Percentiles rank a stretch among this genome's conserved stretches.
These are phyloP conservation scores for Belgica antarctica DNA, from an alignment of 2,888 invertebrate genomes.

Conservation along the genomic window DNA sequence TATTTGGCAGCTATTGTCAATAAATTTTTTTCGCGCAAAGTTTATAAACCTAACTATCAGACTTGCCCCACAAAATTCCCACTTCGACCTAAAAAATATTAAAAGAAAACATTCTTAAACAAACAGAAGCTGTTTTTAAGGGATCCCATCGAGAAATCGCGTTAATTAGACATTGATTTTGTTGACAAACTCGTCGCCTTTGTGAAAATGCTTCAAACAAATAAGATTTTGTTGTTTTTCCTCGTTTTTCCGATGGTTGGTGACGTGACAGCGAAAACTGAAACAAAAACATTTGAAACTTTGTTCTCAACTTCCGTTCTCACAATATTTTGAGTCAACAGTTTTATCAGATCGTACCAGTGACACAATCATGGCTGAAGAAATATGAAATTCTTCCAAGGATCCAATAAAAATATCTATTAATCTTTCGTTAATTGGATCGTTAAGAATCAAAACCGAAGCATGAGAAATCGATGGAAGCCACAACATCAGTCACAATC, in stretches of 20 bases:
- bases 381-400: neutral
- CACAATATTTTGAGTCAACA: too few species aligned
- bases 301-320: neutral
- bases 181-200: neutral
- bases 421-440: constrained; percentile 42
- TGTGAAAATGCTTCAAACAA: neutral
- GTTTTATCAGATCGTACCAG: neutral
- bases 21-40: too few species aligned
- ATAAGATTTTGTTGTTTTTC: neutral
- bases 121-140: neutral
- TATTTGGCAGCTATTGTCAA: too few species aligned
- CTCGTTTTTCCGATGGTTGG: neutral
- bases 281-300: too few species aligned
- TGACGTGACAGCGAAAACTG: neutral
- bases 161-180: neutral
- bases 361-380: constrained; percentile 1
- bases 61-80: neutral
- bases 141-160: neutral
- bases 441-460: neutral
- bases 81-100: constrained; percentile 6
- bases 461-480: constrained; percentile 22
- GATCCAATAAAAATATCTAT: constrained; percentile 36
- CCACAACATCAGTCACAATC: neutral
- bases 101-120: constrained; percentile 18
- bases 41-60: too few species aligned